These are phyloP conservation scores for Pasiphila rectangulata DNA, from an alignment of 2,888 invertebrate genomes.

Conservation along the genomic window DNA sequence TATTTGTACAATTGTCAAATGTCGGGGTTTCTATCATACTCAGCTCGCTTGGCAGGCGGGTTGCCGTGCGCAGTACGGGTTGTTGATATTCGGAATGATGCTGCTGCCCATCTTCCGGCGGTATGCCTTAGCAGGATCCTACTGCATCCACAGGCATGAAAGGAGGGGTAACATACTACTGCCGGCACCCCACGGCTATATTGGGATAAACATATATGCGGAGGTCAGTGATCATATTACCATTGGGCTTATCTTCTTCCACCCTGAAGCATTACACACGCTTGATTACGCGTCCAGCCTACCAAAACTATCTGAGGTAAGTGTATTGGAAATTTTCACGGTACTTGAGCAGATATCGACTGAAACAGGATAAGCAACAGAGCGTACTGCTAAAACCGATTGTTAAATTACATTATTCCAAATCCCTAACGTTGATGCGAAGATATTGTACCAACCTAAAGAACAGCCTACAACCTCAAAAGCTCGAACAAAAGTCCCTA, in stretches of 20 bases:
- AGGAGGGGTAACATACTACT: too few species aligned
- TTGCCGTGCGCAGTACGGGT: too few species aligned
- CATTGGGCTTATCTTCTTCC: slow-evolving; percentile 52
- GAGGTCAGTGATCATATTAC: slow-evolving; percentile 50
- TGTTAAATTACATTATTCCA: slow-evolving; percentile 8
- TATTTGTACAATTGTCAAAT: too few species aligned
- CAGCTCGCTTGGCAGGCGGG: too few species aligned
- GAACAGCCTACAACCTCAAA: background rate
- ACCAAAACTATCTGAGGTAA: slow-evolving; percentile 53
- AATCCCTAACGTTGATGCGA: background rate
- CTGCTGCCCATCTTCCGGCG: too few species aligned
- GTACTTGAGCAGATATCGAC: slow-evolving; percentile 43
- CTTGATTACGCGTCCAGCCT: slow-evolving; percentile 50
- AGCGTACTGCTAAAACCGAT: slow-evolving; percentile 17
- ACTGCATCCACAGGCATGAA: too few species aligned
- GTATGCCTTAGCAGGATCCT: too few species aligned
- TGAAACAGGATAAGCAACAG: slow-evolving; percentile 25
- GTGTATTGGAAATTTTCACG: slow-evolving; percentile 66
- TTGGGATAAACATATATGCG: slow-evolving; percentile 7
- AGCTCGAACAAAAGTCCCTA: background rate
- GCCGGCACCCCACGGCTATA: too few species aligned
- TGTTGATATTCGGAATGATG: too few species aligned
- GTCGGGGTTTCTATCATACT: too few species aligned
- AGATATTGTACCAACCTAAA: background rate
- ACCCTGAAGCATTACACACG: slow-evolving; percentile 50